Base-by-base conservation (phyloP, 2,888 invertebrate species). In the Lochmaea crataegi region DNA sequence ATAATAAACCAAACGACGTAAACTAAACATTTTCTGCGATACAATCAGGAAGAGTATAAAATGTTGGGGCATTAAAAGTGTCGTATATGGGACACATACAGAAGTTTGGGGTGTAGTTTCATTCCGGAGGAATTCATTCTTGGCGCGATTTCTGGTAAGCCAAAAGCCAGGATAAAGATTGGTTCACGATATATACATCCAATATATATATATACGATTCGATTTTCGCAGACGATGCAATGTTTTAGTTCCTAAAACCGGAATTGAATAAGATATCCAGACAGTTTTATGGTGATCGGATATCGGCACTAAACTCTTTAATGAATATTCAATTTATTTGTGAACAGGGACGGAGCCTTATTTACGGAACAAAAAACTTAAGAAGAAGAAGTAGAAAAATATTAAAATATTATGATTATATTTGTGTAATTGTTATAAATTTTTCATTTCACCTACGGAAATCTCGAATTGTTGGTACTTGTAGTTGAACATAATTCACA, bases 141-240 rank as follows among this genome's bases (percentile, higher is more conserved):
- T 79, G 82, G 82, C 82, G 82, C 85, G 85, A 86, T 86, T 86
- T 86, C 85, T 86, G 86, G 86, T 86, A 86, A 86, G 86, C 86
- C 86, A 86, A 86, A 86, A 86, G 85, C 85, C 83, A 77, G 84
- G 84, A 85, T 85, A 84, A 83, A 86, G 86, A 86, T 86, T 84
- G 83, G 78, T 75, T 76, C 80, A 80, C 80, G 81, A 84, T 84
- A 85, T 42, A 63, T 63, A 58, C 32, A 22, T 26, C 14, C 26
- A 16, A 80, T 81, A 84, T 84, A 68, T 84, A 32, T n/a, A 85
- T 68, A 68, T 84, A 84, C 83, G 83, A 82, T 80, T 77, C 82
- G 84, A 84, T 85, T 85, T 68, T 84, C 81, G 85, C 84, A 83
- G 83, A 85, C 84, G 80, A 80, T 84, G 85, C 85, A 84, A 80